Conservation (phyloP, 2,797 vertebrate species). For the Pygocentrus nattereri region DNA sequence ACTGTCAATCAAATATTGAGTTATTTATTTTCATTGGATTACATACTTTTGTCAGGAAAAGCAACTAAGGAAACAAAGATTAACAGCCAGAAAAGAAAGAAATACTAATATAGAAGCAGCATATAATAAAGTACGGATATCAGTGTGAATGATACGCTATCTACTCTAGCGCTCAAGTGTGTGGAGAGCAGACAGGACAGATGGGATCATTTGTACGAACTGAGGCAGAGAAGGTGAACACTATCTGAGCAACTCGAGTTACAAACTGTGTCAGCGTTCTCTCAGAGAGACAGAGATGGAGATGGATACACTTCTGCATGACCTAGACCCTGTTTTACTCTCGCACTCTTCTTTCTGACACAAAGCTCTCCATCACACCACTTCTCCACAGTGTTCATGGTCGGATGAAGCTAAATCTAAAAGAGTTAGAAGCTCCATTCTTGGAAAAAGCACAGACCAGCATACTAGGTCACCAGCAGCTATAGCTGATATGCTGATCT, state of each 20-base stretch:
- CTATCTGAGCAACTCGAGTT: conserved; percentile 28
- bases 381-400: no score
- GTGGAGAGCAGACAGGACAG: background rate
- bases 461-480: no score
- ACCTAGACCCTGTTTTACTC: conserved; percentile 12
- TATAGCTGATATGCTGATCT: no score
- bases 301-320: background rate
- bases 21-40: no score
- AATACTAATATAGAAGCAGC: background rate
- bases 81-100: background rate
- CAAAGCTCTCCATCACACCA: no score
- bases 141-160: background rate
- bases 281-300: background rate
- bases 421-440: no score
- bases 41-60: background rate
- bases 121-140: background rate
- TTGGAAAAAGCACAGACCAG: no score
- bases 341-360: background rate
- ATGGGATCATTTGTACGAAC: background rate
- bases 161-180: no score
- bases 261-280: conserved; percentile 35
- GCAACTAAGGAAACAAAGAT: background rate
- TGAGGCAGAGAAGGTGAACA: conserved; percentile 20
- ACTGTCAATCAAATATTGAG: background rate
- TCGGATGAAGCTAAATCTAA: no score